These are phyloP conservation scores for Cololabis saira DNA, from an alignment of 2,113 vertebrate species.

Conservation along the genomic window DNA sequence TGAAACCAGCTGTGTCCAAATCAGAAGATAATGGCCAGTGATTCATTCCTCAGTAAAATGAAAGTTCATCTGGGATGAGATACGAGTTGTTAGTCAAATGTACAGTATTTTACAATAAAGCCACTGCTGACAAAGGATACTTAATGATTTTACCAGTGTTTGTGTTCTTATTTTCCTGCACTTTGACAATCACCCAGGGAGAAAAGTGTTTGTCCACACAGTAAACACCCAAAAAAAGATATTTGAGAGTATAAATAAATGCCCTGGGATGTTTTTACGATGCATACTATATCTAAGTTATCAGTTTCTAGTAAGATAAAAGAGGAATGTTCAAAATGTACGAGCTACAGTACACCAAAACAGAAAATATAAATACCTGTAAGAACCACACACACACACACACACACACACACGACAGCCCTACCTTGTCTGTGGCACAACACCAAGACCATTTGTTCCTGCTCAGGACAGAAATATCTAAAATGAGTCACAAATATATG, in stretches of 20 bases:
- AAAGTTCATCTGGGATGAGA: not conserved
- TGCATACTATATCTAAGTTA: slow-evolving; percentile 37
- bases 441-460: no score
- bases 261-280: slow-evolving; percentile 2
- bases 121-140: slow-evolving; percentile 3
- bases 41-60: slow-evolving; percentile 1
- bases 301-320: slow-evolving; percentile 71
- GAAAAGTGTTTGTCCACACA: not conserved
- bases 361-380: slow-evolving; percentile 4
- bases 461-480: no score
- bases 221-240: not conserved
- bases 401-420: no score
- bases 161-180: not conserved
- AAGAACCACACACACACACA: not conserved
- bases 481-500: no score
- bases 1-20: slow-evolving; percentile 13
- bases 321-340: slow-evolving; percentile 79
- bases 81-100: not conserved
- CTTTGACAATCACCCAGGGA: not conserved
- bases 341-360: slow-evolving; percentile 48
- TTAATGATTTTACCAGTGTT: slow-evolving; percentile 1
- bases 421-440: no score
- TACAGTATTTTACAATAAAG: not conserved
- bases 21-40: not conserved
- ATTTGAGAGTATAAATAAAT: not conserved